Conservation (phyloP, 2,888 invertebrate species). For the Hemistola chrysoprasaria region DNA sequence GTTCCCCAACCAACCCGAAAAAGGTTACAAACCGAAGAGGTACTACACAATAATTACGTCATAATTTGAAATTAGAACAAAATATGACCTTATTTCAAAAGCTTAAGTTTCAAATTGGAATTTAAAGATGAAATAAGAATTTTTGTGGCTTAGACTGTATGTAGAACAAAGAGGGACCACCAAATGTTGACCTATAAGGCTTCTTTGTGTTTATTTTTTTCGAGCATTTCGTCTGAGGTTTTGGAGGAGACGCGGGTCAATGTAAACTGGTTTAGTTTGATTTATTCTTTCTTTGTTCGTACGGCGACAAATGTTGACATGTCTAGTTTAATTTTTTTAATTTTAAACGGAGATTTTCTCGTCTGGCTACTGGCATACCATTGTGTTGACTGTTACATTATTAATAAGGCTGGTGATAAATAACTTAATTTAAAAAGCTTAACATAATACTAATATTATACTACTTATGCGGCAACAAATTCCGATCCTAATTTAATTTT, state of each 20-base stretch:
- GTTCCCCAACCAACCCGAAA: conserved; percentile 10
- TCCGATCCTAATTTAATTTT: no score
- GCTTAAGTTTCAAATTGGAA: conserved; percentile 53
- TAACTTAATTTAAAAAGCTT: no score
- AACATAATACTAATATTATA: no score
- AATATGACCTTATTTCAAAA: conserved; percentile 32
- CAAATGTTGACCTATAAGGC: conserved; percentile 42
- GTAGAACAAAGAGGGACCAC: conserved; percentile 50
- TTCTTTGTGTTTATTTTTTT: conserved; percentile 60
- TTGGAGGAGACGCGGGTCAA: conserved; percentile 45
- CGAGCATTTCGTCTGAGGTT: conserved; percentile 34
- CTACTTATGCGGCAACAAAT: no score
- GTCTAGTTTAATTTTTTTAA: conserved; percentile 50
- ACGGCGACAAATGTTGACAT: conserved; percentile 69
- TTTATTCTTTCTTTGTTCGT: conserved; percentile 80
- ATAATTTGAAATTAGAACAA: conserved; percentile 20
- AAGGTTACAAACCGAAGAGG: conserved; percentile 22
- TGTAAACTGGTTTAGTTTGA: conserved; percentile 51
- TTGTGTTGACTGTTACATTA: conserved; percentile 30
- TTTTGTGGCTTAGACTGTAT: conserved; percentile 47
- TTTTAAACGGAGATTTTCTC: conserved; percentile 39
- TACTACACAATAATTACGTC: conserved; percentile 13
- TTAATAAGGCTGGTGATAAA: neutral
- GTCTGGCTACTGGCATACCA: conserved; percentile 42
- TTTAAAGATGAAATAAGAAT: conserved; percentile 48